Percentiles rank a stretch among this genome's conserved stretches.
Evolutionary conservation across 2,797 vertebrate species (phyloP).

Genomic region (Neoniphon sammara): DNA sequence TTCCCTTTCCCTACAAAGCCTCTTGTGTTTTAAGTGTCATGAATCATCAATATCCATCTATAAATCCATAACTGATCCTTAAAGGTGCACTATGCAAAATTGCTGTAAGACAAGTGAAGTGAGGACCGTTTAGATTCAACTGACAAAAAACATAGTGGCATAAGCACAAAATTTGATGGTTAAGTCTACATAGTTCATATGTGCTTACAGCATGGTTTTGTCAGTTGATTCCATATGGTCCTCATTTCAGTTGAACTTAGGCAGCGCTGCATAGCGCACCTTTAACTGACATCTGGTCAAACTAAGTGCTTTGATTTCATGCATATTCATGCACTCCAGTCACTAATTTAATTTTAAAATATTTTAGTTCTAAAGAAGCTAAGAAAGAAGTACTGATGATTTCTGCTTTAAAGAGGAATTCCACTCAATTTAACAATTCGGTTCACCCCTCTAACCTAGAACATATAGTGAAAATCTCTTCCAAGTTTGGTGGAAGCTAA

Average conservation of each 20-base stretch:
- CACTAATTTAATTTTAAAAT: slow-evolving; percentile 26
- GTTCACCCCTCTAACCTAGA: not conserved
- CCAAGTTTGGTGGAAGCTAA: not conserved
- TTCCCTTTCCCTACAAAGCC: slow-evolving; percentile 15
- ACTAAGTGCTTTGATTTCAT: not conserved
- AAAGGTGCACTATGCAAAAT: too few species aligned
- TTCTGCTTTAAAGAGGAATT: not conserved
- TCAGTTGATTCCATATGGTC: too few species aligned
- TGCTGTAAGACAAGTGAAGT: too few species aligned
- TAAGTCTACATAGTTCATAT: too few species aligned
- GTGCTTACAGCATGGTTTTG: too few species aligned
- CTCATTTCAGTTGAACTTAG: too few species aligned
- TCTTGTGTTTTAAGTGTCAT: slow-evolving; percentile 8
- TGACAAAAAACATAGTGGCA: not conserved
- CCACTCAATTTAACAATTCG: slow-evolving; percentile 1
- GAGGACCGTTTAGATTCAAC: not conserved
- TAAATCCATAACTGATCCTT: not conserved
- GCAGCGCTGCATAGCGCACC: too few species aligned
- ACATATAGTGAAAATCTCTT: slow-evolving; percentile 9
- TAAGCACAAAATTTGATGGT: too few species aligned
- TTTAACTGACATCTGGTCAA: not conserved
- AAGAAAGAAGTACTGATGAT: slow-evolving; percentile 2
- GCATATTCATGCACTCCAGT: slow-evolving; percentile 6
- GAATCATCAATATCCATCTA: not conserved
- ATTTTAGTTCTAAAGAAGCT: slow-evolving; percentile 14